phyloP scores from a whole-genome alignment of 2,888 invertebrate species.

The Tipula unca region DNA sequence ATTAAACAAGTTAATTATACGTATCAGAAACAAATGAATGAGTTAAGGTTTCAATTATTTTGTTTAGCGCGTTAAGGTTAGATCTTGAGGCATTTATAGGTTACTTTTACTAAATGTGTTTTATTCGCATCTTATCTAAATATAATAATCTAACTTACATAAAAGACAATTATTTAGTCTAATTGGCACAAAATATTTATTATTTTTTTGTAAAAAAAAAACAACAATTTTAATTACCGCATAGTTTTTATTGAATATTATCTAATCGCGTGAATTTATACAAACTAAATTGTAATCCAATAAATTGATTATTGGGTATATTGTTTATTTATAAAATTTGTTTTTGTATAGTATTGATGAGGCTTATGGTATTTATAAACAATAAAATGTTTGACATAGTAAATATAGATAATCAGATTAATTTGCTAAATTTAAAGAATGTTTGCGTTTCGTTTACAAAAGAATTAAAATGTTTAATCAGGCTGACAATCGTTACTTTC shows the following conservation, averaged over 20 bases:
- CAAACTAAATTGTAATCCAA: background rate
- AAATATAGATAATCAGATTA: background rate
- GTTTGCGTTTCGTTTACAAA: background rate
- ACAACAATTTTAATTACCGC: background rate
- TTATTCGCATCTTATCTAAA: background rate
- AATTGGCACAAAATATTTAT: background rate
- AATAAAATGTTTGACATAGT: background rate
- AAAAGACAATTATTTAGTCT: background rate
- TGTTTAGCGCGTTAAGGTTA: background rate
- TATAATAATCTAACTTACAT: background rate
- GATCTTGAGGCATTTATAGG: background rate
- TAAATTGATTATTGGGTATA: background rate
- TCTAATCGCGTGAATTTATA: background rate
- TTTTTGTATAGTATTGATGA: background rate
- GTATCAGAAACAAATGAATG: background rate
- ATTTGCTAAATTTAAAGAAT: background rate
- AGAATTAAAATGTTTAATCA: no score
- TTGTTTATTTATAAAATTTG: background rate
- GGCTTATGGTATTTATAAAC: background rate
- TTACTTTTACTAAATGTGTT: background rate
- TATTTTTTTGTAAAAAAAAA: background rate
- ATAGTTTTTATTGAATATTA: background rate
- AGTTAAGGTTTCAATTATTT: background rate
- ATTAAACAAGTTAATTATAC: background rate
- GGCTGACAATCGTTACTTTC: no score